Evolutionary conservation across 2,797 vertebrate species (phyloP), one percentile per base, ranked within the genome.

Genomic region (Neopelma chrysocephalum): DNA sequence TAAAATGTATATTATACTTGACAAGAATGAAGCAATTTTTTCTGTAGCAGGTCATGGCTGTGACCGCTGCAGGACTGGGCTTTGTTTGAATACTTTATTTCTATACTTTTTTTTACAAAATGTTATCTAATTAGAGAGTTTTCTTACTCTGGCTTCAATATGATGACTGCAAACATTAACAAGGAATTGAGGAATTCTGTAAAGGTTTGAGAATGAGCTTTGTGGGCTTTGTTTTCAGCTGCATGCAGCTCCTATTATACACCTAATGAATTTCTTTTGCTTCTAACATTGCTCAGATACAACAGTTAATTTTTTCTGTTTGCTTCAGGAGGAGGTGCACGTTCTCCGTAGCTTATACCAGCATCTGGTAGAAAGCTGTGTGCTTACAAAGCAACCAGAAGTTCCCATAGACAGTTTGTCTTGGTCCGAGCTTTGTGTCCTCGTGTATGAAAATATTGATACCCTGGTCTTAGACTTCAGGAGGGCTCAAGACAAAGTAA

Each of bases 401-500:
- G 97, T 97, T 98, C 98, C 98, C 96, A 95, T 98, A 97, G 97
- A 98, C 89, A 98, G 97, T 95, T 98, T 99, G 92, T 98, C 98
- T 61, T 98, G 98, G 98, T 81, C 91, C 60, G 98, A 98, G 97
- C 98, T 97, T 95, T 98, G 98, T 96, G 91, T 98, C 51, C 93
- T 98, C 93, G 92, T 98, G 96, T 98, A 96, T 96, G 98, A 98
- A 96, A 98, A 98, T 97, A 97, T 98, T 95, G 97, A 98, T 94
- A 94, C 96, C 94, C 98, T 98, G 98, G 98, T 98, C 97, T 83
- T 89, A 97, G 98, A 99, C 98, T 98, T 98, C 94, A 97, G 70
- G 95, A 94, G 97, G 96, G 98, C 98, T 98, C 99, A 99, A 98
- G 98, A 99, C 98, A 99, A 98, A 98, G 98, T 98, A 98, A 98